phyloP scores from a whole-genome alignment of 2,113 vertebrate species.

The Sebastes schlegelii region DNA sequence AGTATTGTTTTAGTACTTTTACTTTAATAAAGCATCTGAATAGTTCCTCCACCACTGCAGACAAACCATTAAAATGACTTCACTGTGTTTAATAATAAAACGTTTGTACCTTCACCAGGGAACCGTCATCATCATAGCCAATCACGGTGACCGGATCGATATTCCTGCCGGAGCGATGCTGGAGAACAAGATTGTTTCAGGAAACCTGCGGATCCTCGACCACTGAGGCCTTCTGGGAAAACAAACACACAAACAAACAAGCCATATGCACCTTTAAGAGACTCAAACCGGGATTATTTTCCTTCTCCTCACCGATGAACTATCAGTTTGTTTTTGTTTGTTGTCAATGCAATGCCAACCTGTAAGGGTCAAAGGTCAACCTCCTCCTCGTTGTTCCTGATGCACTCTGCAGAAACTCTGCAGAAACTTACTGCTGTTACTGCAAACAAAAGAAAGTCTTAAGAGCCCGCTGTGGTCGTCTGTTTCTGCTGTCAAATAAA shows the following conservation, averaged over 20 bases:
- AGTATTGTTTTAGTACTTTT: no score
- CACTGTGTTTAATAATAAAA: neutral
- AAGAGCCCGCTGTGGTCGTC: neutral
- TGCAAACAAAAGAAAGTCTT: neutral
- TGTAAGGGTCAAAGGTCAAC: slow-evolving; percentile 17
- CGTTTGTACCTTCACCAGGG: slow-evolving; percentile 81
- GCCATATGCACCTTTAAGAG: slow-evolving; percentile 30
- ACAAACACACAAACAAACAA: neutral
- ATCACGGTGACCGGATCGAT: slow-evolving; percentile 96
- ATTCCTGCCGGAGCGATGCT: slow-evolving; percentile 96
- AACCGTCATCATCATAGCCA: slow-evolving; percentile 98
- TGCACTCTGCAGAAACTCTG: neutral
- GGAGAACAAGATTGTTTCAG: slow-evolving; percentile 99
- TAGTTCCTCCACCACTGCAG: neutral
- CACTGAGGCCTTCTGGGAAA: slow-evolving; percentile 85
- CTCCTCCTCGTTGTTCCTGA: neutral
- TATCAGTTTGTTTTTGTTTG: neutral
- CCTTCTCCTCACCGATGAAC: neutral
- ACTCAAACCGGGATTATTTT: neutral
- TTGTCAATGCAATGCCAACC: neutral
- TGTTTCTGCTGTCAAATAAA: slow-evolving; percentile 43
- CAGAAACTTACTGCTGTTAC: slow-evolving; percentile 23
- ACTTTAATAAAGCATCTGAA: neutral
- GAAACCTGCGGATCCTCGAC: slow-evolving; percentile 97
- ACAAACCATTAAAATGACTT: neutral